Percentiles rank a stretch among this genome's conserved stretches.
These are phyloP conservation scores for Mesitornis unicolor DNA, from an alignment of 2,113 vertebrate genomes.

Conservation along the genomic window DNA sequence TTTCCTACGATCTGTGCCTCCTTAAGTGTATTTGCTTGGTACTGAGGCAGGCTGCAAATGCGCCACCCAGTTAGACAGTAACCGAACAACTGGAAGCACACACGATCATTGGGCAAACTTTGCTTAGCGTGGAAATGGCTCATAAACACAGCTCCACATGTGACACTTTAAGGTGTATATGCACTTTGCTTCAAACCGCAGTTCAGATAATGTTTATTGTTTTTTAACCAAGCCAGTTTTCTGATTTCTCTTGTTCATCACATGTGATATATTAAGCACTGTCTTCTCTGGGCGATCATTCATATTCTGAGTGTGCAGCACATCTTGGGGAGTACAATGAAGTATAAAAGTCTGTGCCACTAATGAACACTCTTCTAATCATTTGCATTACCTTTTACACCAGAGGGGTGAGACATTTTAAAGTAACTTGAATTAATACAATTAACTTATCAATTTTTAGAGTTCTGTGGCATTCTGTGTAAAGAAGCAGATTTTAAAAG, in stretches of 20 bases:
- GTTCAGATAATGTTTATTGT: neutral
- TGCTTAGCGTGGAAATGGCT: neutral
- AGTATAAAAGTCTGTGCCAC: neutral
- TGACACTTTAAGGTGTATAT: neutral
- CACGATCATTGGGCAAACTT: neutral
- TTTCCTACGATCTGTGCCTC: neutral
- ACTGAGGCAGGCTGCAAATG: neutral
- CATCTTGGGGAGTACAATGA: neutral
- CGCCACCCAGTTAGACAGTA: neutral
- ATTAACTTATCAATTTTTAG: neutral
- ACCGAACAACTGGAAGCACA: neutral
- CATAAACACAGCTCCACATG: neutral
- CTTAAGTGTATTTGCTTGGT: neutral
- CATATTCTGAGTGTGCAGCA: neutral
- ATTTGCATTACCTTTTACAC: neutral
- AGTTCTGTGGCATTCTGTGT: neutral
- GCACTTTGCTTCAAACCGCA: neutral
- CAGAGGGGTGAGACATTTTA: neutral
- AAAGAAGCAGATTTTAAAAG: neutral
- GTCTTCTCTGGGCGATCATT: neutral
- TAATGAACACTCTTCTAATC: neutral
- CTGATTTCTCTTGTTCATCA: neutral
- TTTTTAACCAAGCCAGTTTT: neutral
- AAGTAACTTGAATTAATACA: neutral
- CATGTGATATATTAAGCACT: neutral